Conservation (phyloP, 2,113 vertebrate genomes). For the Siniperca knerii region DNA sequence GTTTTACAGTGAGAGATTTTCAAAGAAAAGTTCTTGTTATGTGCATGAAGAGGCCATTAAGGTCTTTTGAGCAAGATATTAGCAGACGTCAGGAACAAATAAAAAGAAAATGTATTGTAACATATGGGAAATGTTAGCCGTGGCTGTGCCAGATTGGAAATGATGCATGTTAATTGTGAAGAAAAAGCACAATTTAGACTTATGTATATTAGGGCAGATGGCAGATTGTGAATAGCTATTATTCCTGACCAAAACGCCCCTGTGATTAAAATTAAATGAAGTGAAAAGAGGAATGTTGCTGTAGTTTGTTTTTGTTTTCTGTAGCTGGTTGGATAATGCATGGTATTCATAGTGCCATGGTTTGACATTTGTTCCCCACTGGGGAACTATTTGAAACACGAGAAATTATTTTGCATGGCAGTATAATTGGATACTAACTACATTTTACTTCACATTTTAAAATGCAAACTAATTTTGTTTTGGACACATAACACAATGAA, state of each 20-base stretch:
- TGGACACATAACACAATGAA: background rate
- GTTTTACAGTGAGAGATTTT: background rate
- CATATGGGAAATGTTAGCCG: conserved; percentile 33
- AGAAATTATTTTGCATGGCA: background rate
- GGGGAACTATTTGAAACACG: background rate
- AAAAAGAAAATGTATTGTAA: background rate
- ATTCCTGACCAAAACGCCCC: conserved; percentile 19
- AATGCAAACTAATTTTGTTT: background rate
- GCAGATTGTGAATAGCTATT: background rate
- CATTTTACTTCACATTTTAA: background rate
- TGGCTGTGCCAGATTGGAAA: conserved; percentile 25
- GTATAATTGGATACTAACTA: background rate
- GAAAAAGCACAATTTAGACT: conserved; percentile 17
- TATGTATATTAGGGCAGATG: conserved; percentile 29
- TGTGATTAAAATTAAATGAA: conserved; percentile 21
- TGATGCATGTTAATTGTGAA: conserved; percentile 22
- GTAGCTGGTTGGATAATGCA: background rate
- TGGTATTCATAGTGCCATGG: background rate
- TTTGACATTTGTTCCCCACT: conserved; percentile 11
- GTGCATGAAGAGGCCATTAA: background rate
- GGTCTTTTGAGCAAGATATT: background rate
- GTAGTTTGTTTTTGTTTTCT: conserved; percentile 19
- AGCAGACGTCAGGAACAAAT: background rate
- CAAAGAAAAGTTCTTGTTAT: background rate
- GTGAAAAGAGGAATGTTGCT: conserved; percentile 3